Base-by-base conservation (phyloP, 2,113 vertebrate species). In the Lipophrys pholis region DNA sequence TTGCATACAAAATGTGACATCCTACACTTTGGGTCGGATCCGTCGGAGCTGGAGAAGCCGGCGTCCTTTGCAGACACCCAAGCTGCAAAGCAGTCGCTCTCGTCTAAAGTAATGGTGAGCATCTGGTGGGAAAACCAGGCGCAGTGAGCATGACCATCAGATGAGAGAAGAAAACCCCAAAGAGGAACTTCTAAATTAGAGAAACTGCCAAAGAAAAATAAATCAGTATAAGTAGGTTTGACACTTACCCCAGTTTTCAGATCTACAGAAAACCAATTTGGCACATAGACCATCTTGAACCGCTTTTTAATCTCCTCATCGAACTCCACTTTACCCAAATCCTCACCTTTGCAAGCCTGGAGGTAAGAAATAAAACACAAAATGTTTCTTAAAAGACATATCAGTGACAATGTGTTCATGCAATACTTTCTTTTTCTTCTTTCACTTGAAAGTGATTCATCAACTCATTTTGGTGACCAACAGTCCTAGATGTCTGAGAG, bases 221-320 rank as follows among this genome's bases (percentile, higher is more conserved):
- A 1, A 15, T 1, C 1, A 2, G 8, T 46, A 38, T 46, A 2
- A 36, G 10, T 30, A 61, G 46, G 17, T 65, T 54, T 42, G 7
- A 0, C 46, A 84, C 95, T 97, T 89, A 99, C 98, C 95, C 98
- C 98, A 0, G 97, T 99, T 94, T 99, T 99, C 80, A 99, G 94
- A 90, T 99, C 98, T 45, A 99, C 98, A 35, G 97, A 98, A 92
- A 99, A 99, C 98, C 97, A 99, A 83, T 99, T 99, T 90, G 98
- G 98, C 88, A 99, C 98, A 68, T 99, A 99, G 8, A 99, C 97
- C 97, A 98, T 99, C 94, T 99, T 99, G 93, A 99, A 99, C 69
- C 96, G 96, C 87, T 99, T 98, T 87, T 99, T 99, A 80, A 99
- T 96, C 93, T 99, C 98, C 87, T 99, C 98, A 69, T 99, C 98